These are phyloP conservation scores for Coleophora flavipennella DNA, from an alignment of 2,888 invertebrate genomes.

Conservation along the genomic window DNA sequence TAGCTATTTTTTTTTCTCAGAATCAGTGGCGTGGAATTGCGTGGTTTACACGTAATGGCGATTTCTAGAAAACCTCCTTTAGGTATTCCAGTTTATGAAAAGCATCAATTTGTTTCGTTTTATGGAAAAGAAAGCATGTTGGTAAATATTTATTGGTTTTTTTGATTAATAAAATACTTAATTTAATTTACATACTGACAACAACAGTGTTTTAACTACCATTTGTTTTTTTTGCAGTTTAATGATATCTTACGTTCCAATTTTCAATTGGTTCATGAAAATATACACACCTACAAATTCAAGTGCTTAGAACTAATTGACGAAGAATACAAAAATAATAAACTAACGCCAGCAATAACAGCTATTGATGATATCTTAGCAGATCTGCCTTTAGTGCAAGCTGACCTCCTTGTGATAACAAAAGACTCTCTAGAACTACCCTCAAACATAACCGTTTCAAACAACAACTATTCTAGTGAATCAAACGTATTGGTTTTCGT, in stretches of 20 bases:
- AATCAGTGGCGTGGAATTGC: constrained; percentile 83
- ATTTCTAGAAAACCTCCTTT: constrained; percentile 79
- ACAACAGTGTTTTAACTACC: neutral
- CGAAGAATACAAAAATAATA: too few relatives aligned
- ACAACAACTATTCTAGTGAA: neutral
- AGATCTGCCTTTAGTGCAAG: constrained; percentile 79
- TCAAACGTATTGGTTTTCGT: too few relatives aligned
- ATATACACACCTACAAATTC: too few relatives aligned
- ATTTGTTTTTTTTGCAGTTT: constrained; percentile 23
- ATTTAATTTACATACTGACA: neutral
- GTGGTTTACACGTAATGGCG: constrained; percentile 82
- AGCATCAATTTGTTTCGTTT: constrained; percentile 81
- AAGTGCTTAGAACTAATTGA: too few relatives aligned
- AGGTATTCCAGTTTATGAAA: constrained; percentile 83
- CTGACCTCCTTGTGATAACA: constrained; percentile 74
- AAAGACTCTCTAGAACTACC: constrained; percentile 63
- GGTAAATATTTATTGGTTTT: constrained; percentile 26
- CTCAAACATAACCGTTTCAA: constrained; percentile 68
- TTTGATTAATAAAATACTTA: too few relatives aligned
- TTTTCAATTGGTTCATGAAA: too few relatives aligned
- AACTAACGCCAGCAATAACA: too few relatives aligned
- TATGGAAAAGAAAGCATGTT: constrained; percentile 46
- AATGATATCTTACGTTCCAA: constrained; percentile 1
- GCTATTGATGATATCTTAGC: constrained; percentile 60
- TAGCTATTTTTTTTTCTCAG: constrained; percentile 25